Conservation (phyloP, 1,140 invertebrate species). For the Dolichoris vasculosae region DNA sequence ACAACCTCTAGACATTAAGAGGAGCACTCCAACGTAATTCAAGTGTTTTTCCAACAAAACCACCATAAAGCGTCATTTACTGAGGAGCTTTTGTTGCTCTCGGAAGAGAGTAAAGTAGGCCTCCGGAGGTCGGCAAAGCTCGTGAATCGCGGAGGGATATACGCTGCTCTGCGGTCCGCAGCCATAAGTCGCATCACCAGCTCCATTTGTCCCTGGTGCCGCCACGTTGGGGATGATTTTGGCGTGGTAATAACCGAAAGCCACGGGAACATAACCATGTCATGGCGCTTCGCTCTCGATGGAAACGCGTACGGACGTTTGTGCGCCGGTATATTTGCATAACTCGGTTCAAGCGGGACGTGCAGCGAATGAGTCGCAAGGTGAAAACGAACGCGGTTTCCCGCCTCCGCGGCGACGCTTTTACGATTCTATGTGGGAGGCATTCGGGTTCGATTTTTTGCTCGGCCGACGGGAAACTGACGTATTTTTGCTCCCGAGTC, state of each 20-base stretch:
- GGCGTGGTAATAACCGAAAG: conserved; percentile 4
- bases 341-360: conserved; percentile 55
- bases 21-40: neutral
- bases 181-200: neutral
- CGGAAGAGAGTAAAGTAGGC: neutral
- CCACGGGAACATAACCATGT: conserved; percentile 28
- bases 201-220: neutral
- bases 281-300: conserved; percentile 51
- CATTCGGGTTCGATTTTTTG: conserved; percentile 39
- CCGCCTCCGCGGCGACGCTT: conserved; percentile 52
- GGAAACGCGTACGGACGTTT: conserved; percentile 54
- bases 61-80: conserved; percentile 33
- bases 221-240: conserved; percentile 2
- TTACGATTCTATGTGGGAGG: conserved; percentile 57
- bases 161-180: neutral
- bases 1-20: neutral
- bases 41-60: neutral
- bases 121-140: neutral
- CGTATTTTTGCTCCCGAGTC: neutral
- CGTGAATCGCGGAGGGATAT: neutral
- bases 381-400: conserved; percentile 52
- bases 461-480: neutral
- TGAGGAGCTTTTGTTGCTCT: neutral
- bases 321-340: conserved; percentile 59
- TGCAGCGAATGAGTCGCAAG: conserved; percentile 54